A percentile compares a stretch with the other conserved stretches of the same genome.
Evolutionary conservation across 2,888 invertebrate species (phyloP).

Genomic region (Gryllus longicercus): DNA sequence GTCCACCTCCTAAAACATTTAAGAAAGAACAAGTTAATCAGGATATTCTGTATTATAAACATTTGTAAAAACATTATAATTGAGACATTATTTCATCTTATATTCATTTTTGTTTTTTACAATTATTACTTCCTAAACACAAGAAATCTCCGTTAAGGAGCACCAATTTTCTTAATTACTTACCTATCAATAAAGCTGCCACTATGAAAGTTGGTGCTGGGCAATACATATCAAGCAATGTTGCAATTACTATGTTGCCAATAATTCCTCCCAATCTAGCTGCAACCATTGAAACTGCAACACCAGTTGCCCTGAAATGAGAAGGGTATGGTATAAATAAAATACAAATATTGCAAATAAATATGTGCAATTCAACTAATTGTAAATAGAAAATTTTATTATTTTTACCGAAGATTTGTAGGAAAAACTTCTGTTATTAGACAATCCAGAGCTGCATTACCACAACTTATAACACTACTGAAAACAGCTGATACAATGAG

Average conservation of each 20-base stretch:
- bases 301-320: constrained; percentile 74
- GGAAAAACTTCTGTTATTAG: constrained; percentile 91
- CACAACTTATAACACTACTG: constrained; percentile 83
- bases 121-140: no score
- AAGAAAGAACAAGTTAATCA: no score
- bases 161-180: constrained; percentile 31
- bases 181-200: constrained; percentile 71
- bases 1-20: constrained; percentile 63
- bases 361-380: neutral
- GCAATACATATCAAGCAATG: constrained; percentile 81
- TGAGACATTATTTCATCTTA: no score
- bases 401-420: constrained; percentile 72
- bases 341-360: neutral
- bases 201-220: constrained; percentile 90
- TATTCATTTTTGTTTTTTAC: no score
- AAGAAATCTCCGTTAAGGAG: no score
- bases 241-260: constrained; percentile 84
- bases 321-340: neutral
- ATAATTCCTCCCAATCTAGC: constrained; percentile 86
- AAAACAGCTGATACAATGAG: constrained; percentile 79
- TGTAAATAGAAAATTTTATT: neutral
- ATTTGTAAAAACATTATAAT: no score
- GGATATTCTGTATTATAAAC: no score
- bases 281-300: constrained; percentile 86
- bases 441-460: constrained; percentile 86